Base-by-base conservation (phyloP, 2,888 invertebrate species). In the Tineola bisselliella region DNA sequence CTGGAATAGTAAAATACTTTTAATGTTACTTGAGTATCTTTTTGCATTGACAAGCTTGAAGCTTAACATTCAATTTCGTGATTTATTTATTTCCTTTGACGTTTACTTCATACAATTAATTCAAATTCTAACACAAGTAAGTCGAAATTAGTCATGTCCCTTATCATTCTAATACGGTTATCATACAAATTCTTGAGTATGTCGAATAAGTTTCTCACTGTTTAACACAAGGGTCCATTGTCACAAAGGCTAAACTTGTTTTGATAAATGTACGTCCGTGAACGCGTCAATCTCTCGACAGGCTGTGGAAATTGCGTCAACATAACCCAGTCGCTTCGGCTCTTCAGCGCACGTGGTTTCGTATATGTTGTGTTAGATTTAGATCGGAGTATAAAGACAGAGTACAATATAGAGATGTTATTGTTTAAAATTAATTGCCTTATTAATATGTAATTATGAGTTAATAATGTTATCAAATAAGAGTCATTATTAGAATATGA, bases 251-350 rank as follows among this genome's bases (percentile, higher is more conserved):
- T 48, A 48, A 48, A 43, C 13, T 48, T 48, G 48, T 56, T 19
- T 56, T 25, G 19, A 56, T n/a, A 13, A 30, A 56, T n/a, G 56
- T 30, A 56, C 25, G 18, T 6, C 30, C 25, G 25, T 48, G 11
- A 19, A 62, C 63, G 63, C 62, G 63, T 63, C 64, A 64, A 65
- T 66, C 65, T 61, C 58, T 56, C 52, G 61, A 59, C 61, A 61
- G 65, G 64, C 62, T 65, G 19, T 13, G 57, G 65, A 66, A 68
- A 69, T 67, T 67, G 63, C 63, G 66, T 69, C 66, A 68, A 63
- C 63, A 63, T 65, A 62, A 68, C 64, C 64, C 64, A 65, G 65
- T 65, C 62, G 65, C 65, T n/a, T n/a, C n/a, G n/a, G n/a, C n/a
- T 64, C 64, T 63, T 62, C 48, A 62, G 57, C 59, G 63, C 56